Percentiles rank a stretch among this genome's conserved stretches.
phyloP scores from a whole-genome alignment of 2,113 vertebrate species.

The Peucedramus taeniatus region DNA sequence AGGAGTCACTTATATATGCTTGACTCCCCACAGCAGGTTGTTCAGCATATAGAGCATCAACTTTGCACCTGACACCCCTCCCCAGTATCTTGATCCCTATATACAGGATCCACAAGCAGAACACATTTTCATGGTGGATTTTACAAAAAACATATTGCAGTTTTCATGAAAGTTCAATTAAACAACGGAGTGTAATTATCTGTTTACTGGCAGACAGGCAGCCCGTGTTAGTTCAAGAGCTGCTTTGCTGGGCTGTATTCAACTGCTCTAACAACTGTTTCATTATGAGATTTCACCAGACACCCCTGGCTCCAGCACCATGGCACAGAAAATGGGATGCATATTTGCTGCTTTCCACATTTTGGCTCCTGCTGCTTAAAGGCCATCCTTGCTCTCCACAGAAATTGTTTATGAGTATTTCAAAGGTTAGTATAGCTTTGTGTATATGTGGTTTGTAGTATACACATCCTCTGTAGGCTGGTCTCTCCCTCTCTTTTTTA shows the following conservation, averaged over 20 bases:
- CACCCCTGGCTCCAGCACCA: neutral
- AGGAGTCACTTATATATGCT: no score
- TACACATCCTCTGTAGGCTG: neutral
- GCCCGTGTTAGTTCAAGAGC: neutral
- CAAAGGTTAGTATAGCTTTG: neutral
- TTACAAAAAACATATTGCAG: neutral
- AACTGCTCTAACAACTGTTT: neutral
- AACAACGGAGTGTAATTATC: neutral
- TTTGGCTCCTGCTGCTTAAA: neutral
- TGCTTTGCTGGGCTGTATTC: neutral
- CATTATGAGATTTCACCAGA: neutral
- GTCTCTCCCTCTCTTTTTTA: neutral
- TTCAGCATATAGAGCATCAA: neutral
- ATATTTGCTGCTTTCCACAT: neutral
- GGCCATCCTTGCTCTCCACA: neutral
- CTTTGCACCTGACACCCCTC: neutral
- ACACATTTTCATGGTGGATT: neutral
- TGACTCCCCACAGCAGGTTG: neutral
- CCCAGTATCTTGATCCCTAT: neutral
- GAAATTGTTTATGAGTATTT: neutral
- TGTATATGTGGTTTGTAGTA: neutral
- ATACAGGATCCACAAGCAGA: neutral
- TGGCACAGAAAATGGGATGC: neutral
- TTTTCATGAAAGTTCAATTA: neutral
- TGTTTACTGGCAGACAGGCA: neutral